These are phyloP conservation scores for Sepiola atlantica DNA, from an alignment of 2,888 invertebrate species.

Conservation along the genomic window DNA sequence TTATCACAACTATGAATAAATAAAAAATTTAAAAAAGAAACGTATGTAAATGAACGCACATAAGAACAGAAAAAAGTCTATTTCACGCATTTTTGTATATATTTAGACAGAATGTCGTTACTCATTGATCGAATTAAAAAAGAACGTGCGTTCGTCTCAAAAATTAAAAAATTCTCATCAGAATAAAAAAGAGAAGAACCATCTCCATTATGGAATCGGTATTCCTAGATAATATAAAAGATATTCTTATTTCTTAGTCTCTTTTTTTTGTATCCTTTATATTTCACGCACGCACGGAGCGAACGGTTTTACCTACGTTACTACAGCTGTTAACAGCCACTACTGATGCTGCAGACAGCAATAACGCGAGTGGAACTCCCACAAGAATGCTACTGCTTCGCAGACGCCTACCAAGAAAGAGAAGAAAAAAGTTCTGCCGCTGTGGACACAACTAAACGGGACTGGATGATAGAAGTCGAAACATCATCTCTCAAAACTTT, in stretches of 20 bases:
- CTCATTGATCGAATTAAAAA: background rate
- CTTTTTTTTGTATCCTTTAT: background rate
- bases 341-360: background rate
- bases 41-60: too few relatives aligned
- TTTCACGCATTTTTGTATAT: too few relatives aligned
- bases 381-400: background rate
- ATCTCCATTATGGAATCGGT: background rate
- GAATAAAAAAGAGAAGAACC: background rate
- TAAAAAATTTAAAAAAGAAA: too few relatives aligned
- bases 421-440: background rate
- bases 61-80: too few relatives aligned
- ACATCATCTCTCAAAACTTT: background rate
- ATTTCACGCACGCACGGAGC: background rate
- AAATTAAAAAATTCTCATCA: background rate
- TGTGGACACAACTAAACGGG: background rate
- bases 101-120: too few relatives aligned
- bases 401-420: conserved; percentile 19
- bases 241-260: background rate
- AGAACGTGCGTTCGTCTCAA: background rate
- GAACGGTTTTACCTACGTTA: background rate
- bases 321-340: background rate
- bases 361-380: background rate
- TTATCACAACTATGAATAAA: too few relatives aligned
- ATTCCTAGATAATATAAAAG: background rate
- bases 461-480: background rate